Base-by-base conservation (phyloP, 1,140 invertebrate species). In the Atta cephalotes region DNA sequence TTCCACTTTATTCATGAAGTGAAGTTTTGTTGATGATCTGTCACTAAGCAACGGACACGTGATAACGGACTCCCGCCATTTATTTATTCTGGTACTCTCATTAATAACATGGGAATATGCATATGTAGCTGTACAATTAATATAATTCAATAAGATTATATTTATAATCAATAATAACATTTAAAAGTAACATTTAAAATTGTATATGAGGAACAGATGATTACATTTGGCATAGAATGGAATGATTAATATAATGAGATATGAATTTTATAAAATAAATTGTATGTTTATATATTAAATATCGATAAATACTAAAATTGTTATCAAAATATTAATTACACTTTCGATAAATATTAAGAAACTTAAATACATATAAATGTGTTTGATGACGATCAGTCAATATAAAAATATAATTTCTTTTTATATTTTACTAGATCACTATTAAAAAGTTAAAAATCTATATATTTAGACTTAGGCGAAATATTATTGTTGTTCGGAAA, bases 321-420 rank as follows among this genome's bases (percentile, higher is more conserved):
- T 70, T 81, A 81, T 81, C 49, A 81, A 81, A 81, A 81, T 81
- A 70, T 70, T 81, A 28, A 81, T 49, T 81, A 31, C 31, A 70
- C 28, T 71, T 70, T 56, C 39, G 63, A n/a, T 81, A 53, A 53
- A 66, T 51, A n/a, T 51, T 79, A 49, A 6, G 12, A 76, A 39
- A 77, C 16, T 45, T 62, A 62, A 39, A 63, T 45, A 77, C 35
- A 62, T 56, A 16, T 63, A 80, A 53, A 80, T 3, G 49, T 21
- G 2, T 25, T 6, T 16, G 16, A 21, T 35, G 21, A 72, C 39
- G 10, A 18, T 66, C 25, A 56, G 1, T 28, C 35, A 12, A n/a
- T 85, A 78, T 56, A 85, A 78, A 85, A 79, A 85, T 77, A 85
- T 56, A 77, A 7, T 51, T 77, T 65, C 5, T 28, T 66, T 66